A percentile compares a stretch with the other conserved stretches of the same genome.
These are phyloP conservation scores for Coccyzus lansbergi DNA, from an alignment of 2,797 vertebrate genomes.

Conservation along the genomic window DNA sequence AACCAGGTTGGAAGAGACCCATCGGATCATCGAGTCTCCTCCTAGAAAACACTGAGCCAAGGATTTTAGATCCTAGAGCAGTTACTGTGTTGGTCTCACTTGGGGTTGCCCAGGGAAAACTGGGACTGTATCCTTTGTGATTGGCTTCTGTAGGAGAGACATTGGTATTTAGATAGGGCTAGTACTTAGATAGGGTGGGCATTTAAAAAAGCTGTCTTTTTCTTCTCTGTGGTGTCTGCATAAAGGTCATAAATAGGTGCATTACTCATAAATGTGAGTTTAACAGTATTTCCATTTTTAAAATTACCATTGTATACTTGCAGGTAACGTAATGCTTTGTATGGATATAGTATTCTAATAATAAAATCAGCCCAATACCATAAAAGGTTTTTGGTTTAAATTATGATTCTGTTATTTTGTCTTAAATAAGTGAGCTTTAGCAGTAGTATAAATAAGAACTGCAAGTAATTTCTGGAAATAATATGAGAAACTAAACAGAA, in stretches of 20 bases:
- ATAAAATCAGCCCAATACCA: background rate
- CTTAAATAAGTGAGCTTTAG: background rate
- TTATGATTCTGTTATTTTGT: background rate
- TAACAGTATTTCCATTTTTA: background rate
- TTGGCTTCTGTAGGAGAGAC: background rate
- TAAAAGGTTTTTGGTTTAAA: background rate
- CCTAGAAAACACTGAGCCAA: background rate
- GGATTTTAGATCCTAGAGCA: background rate
- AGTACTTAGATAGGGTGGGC: no score
- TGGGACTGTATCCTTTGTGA: background rate
- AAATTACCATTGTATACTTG: background rate
- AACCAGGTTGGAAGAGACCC: no score
- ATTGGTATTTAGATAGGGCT: background rate
- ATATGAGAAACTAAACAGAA: background rate
- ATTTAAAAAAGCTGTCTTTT: background rate
- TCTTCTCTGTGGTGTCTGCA: background rate
- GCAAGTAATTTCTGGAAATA: background rate
- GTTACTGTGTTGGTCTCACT: background rate
- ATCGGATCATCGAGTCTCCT: no score
- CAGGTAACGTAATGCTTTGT: background rate
- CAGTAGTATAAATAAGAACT: background rate
- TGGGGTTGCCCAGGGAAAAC: background rate
- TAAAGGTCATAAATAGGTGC: background rate
- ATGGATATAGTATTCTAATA: background rate
- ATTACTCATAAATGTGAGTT: background rate